Evolutionary conservation across 2,113 vertebrate genomes (phyloP).

Genomic region (Ictidomys tridecemlineatus): DNA sequence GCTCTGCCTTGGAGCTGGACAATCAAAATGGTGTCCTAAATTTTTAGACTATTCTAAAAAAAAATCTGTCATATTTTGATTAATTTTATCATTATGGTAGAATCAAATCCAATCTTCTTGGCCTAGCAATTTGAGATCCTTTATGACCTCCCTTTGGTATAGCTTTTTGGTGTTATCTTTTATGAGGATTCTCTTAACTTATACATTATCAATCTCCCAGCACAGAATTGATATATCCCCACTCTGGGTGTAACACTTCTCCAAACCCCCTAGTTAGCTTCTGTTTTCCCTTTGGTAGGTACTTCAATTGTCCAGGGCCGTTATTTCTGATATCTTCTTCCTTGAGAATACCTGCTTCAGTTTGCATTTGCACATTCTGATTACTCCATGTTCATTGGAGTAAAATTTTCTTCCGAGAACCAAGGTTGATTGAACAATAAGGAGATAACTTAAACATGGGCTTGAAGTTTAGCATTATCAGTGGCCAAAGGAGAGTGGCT

Average conservation of each 20-base stretch:
- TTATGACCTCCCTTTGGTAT: neutral
- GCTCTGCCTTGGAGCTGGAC: slow-evolving; percentile 8
- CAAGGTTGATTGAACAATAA: neutral
- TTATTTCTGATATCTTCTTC: neutral
- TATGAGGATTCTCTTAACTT: neutral
- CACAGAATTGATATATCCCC: neutral
- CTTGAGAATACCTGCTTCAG: neutral
- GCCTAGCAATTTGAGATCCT: neutral
- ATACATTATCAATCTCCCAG: neutral
- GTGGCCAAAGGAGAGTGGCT: neutral
- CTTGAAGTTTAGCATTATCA: neutral
- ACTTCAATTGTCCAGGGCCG: neutral
- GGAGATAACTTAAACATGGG: neutral
- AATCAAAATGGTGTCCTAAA: neutral
- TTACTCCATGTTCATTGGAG: neutral
- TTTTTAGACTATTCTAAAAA: neutral
- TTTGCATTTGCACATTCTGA: neutral
- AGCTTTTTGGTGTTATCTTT: neutral
- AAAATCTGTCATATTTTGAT: neutral
- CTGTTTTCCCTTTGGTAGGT: neutral
- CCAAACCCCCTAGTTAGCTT: too few relatives aligned
- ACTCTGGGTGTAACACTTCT: fast-evolving
- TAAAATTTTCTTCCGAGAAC: neutral
- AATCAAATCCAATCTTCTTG: slow-evolving; percentile 21
- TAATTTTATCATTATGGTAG: neutral